Evolutionary conservation across 1,140 invertebrate species (phyloP).

Genomic region (Neocloeon triangulifer): DNA sequence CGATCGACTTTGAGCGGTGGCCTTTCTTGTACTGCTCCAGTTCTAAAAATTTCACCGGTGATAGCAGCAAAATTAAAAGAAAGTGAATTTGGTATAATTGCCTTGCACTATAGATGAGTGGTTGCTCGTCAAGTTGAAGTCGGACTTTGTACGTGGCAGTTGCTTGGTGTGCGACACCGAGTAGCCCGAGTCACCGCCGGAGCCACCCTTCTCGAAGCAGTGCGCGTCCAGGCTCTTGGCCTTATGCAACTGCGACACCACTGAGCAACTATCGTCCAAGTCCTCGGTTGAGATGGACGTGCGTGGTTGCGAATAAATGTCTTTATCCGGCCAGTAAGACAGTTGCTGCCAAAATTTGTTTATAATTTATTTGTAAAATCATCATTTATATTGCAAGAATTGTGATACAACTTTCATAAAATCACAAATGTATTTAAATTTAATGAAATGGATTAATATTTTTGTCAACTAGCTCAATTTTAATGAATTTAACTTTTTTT

Average conservation of each 20-base stretch:
- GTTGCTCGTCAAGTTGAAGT: constrained; percentile 59
- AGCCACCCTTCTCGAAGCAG: constrained; percentile 45
- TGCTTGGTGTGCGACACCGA: constrained; percentile 8
- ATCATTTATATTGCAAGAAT: not conserved
- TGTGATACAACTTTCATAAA: no score
- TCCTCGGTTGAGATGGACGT: constrained; percentile 26
- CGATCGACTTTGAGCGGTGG: no score
- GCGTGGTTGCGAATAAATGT: constrained; percentile 35
- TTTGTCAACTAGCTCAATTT: no score
- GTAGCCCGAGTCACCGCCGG: constrained; percentile 5
- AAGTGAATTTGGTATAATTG: constrained; percentile 15
- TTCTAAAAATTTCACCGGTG: no score
- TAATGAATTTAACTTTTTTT: no score
- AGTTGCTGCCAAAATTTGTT: no score
- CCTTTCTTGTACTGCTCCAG: no score
- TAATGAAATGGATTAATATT: no score
- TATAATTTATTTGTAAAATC: not conserved
- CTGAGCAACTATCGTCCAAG: constrained; percentile 30
- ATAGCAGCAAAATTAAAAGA: no score
- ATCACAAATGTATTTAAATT: no score
- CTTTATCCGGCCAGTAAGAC: constrained; percentile 43
- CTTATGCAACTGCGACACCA: constrained; percentile 53
- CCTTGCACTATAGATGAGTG: constrained; percentile 28
- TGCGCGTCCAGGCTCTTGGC: constrained; percentile 73
- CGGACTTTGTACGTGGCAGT: constrained; percentile 59